Evolutionary conservation across 2,113 vertebrate species (phyloP), one percentile per base, ranked within the genome.

Genomic region (Bubo scandiacus): DNA sequence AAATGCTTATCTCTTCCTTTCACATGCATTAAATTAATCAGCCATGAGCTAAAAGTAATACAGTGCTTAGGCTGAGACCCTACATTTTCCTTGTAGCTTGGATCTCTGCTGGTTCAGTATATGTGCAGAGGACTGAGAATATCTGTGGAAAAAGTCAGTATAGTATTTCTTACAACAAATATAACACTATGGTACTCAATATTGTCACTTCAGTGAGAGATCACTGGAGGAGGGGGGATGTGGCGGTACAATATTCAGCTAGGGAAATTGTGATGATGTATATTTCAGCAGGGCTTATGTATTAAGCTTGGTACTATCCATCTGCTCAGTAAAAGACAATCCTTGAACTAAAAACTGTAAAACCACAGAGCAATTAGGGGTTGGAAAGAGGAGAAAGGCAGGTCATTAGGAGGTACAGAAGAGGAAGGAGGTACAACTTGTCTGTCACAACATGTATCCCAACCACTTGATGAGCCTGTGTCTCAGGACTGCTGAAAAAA

Each of bases 1-100:
- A 95, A 91, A 80, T 80, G 62, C 89, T 94, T 97, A 89, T 94
- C 92, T 97, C 42, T 85, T 95, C 78, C 36, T 94, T 95, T 92
- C 66, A 80, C 78, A 91, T 82, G 77, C 66, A 92, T 94, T 94
- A 91, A 92, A 86, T 95, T 91, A 94, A 82, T 95, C 87, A 91
- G 38, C 81, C 58, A 25, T 9, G 49, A 94, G 81, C 95, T 95
- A 93, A 82, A 91, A 96, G 62, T 87, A 94, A 58, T 71, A 43
- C 73, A 85, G 45, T 70, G 52, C 49, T 94, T 93, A 93, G 82
- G 42, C 80, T 86, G 65, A 92, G 92, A 96, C 86, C 85, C 82
- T 42, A 5, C 57, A 4, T 78, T 91, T 94, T 91, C 61, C 57
- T 79, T 45, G 40, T n/a, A 57, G 55, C 57, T 81, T 86, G 73